Percentiles rank a stretch among this genome's conserved stretches.
phyloP scores from a whole-genome alignment of 2,113 vertebrate genomes.

The Apistogramma diplotaenia region DNA sequence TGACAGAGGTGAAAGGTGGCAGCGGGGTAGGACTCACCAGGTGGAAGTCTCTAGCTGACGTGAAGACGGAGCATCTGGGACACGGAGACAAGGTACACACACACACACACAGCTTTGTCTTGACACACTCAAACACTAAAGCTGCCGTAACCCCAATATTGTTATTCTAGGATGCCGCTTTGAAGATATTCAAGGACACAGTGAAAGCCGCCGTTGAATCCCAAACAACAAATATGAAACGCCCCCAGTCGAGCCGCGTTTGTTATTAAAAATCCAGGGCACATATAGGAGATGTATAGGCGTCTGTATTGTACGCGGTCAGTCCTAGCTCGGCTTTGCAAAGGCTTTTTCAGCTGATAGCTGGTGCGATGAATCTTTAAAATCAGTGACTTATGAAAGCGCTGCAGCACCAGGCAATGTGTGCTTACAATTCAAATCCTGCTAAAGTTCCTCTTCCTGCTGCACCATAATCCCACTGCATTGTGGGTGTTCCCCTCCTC shows the following conservation, averaged over 20 bases:
- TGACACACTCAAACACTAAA: background rate
- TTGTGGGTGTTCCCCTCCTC: conserved; percentile 9
- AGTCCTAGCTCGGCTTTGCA: background rate
- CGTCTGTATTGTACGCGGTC: conserved; percentile 13
- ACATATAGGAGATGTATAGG: background rate
- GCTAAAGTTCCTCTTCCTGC: background rate
- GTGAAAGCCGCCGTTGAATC: conserved; percentile 19
- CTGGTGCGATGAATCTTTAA: conserved; percentile 17
- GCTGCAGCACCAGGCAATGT: background rate
- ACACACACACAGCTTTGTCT: background rate
- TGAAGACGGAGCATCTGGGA: conserved; percentile 90
- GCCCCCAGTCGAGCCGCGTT: background rate
- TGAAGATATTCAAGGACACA: conserved; percentile 37
- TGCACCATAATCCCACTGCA: conserved; percentile 53
- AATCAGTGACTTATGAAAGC: conserved; percentile 27
- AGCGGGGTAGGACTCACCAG: conserved; percentile 76
- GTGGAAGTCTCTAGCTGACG: conserved; percentile 91
- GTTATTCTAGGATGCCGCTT: conserved; percentile 40
- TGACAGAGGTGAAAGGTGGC: conserved; percentile 84
- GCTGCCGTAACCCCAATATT: conserved; percentile 9
- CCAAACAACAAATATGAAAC: conserved; percentile 26
- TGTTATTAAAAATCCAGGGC: background rate
- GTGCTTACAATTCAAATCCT: background rate
- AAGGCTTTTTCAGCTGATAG: background rate
- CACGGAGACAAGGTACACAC: conserved; percentile 91